Percentiles rank a stretch among this genome's conserved stretches.
These are phyloP conservation scores for Triops cancriformis DNA, from an alignment of 1,140 invertebrate genomes.

Conservation along the genomic window DNA sequence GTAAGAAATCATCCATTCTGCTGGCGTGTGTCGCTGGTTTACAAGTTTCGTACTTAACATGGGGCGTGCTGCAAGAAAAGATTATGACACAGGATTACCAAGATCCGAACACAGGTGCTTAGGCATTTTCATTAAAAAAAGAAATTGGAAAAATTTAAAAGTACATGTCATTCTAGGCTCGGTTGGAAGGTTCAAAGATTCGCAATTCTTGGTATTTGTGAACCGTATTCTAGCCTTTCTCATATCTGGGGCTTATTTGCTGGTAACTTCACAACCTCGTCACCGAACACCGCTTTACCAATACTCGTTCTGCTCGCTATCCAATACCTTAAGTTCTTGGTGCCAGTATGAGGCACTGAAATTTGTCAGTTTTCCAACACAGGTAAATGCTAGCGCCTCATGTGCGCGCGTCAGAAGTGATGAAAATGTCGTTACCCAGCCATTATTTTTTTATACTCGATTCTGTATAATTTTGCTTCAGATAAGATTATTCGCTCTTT, in stretches of 20 bases:
- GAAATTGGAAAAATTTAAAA: too few species aligned
- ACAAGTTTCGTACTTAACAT: slow-evolving; percentile 82
- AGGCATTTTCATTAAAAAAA: too few species aligned
- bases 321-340: slow-evolving; percentile 98
- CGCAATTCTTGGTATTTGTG: slow-evolving; percentile 90
- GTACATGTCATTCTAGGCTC: too few species aligned
- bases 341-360: slow-evolving; percentile 99
- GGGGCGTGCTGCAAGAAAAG: slow-evolving; percentile 91
- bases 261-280: slow-evolving; percentile 48
- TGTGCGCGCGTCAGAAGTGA: too few species aligned
- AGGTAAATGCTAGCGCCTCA: slow-evolving; percentile 47
- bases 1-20: slow-evolving; percentile 38
- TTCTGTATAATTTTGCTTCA: slow-evolving; percentile 14
- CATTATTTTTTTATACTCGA: neutral
- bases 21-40: slow-evolving; percentile 77
- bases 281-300: slow-evolving; percentile 85
- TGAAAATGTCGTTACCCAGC: too few species aligned
- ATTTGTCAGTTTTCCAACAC: slow-evolving; percentile 95
- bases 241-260: slow-evolving; percentile 55
- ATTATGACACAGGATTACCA: slow-evolving; percentile 67
- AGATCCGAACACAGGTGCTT: neutral
- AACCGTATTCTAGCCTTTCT: slow-evolving; percentile 79
- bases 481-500: neutral
- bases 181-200: slow-evolving; percentile 67
- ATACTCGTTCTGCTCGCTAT: slow-evolving; percentile 92